These are phyloP conservation scores for Gallirallus australis DNA, from an alignment of 2,797 vertebrate genomes.

Conservation along the genomic window DNA sequence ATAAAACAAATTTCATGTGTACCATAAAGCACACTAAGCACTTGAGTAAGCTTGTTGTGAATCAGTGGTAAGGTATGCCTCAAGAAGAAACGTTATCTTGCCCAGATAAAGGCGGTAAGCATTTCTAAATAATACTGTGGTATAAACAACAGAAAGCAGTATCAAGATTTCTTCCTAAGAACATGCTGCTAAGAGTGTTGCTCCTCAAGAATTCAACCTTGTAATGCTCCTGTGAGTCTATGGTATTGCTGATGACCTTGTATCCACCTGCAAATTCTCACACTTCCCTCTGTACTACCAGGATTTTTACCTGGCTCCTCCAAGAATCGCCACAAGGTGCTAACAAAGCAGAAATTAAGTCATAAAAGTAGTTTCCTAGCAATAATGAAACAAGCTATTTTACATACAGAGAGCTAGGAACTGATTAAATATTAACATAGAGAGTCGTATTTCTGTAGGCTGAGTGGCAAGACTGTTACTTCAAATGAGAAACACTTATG, in stretches of 20 bases:
- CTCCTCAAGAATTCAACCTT: not conserved
- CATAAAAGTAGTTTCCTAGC: not conserved
- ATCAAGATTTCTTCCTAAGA: not conserved
- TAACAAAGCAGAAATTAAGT: not conserved
- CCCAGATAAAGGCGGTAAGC: not conserved
- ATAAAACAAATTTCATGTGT: not conserved
- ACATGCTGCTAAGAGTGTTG: not conserved
- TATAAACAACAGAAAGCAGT: not conserved
- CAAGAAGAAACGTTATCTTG: not conserved
- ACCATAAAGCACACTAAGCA: not conserved
- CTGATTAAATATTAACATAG: not conserved
- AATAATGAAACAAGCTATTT: not conserved
- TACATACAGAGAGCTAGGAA: not conserved
- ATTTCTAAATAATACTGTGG: not conserved
- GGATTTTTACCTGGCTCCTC: not conserved
- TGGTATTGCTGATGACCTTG: not conserved
- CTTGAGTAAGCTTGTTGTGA: not conserved
- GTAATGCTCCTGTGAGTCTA: not conserved
- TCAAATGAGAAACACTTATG: not conserved
- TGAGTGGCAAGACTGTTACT: not conserved
- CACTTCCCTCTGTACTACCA: not conserved
- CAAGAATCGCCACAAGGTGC: not conserved
- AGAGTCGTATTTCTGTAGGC: not conserved
- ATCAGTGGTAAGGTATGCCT: not conserved
- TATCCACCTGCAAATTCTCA: not conserved